phyloP scores from a whole-genome alignment of 2,113 vertebrate species.

The Callaeas wilsoni region DNA sequence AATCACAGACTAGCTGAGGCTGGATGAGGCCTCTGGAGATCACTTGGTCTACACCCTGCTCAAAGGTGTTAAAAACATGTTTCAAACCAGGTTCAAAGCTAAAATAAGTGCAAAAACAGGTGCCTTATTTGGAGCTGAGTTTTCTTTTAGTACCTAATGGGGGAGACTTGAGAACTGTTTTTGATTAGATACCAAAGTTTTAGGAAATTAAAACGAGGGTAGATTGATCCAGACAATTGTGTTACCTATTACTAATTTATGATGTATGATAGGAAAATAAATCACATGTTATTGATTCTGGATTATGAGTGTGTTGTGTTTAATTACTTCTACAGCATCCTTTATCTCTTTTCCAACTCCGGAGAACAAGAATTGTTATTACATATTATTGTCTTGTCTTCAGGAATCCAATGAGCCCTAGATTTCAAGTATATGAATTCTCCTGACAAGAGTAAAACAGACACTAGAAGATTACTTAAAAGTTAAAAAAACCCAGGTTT shows the following conservation, averaged over 20 bases:
- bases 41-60: fast-evolving
- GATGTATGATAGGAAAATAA: slow-evolving; percentile 8
- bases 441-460: background rate
- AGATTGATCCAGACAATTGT: background rate
- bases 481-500: background rate
- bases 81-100: background rate
- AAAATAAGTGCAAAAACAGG: background rate
- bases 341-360: background rate
- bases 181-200: background rate
- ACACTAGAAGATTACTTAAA: background rate
- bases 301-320: background rate
- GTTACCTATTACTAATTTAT: slow-evolving; percentile 18
- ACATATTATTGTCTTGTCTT: background rate
- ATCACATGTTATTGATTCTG: slow-evolving; percentile 18
- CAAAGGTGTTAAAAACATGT: background rate
- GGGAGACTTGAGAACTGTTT: background rate
- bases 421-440: background rate
- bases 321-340: background rate
- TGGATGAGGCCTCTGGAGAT: background rate
- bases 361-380: background rate
- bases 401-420: background rate
- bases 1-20: background rate
- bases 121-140: background rate
- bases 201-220: background rate
- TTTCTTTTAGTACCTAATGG: background rate